phyloP scores from a whole-genome alignment of 53 echinoderm and acorn worm species.

The Crossaster papposus region DNA sequence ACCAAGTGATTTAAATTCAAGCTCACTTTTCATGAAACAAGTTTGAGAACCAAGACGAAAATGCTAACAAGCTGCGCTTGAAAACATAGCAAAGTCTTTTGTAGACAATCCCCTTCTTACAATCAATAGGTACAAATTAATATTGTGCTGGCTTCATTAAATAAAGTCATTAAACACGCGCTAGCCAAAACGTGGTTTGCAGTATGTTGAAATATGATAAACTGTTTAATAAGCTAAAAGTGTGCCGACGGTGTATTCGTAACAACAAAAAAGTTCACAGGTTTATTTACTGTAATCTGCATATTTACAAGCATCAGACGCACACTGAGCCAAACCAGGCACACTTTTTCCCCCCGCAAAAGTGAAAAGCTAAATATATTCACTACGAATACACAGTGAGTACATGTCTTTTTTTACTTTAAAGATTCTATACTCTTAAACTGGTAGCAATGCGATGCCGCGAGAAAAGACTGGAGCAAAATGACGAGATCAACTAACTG shows the following conservation, averaged over 20 bases:
- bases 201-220: background rate
- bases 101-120: no score
- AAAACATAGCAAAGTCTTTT: no score
- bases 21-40: no score
- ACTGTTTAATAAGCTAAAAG: background rate
- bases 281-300: background rate
- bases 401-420: background rate
- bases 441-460: slow-evolving; percentile 25
- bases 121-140: no score
- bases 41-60: no score
- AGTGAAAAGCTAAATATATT: background rate
- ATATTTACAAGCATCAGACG: slow-evolving; percentile 2
- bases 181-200: background rate
- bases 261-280: background rate
- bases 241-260: background rate
- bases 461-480: background rate
- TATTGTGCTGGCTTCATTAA: no score
- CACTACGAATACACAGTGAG: background rate
- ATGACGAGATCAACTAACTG: background rate
- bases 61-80: no score
- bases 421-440: slow-evolving; percentile 8
- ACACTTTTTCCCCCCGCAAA: background rate
- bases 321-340: background rate
- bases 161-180: no score
- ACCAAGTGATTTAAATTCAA: no score